These are phyloP conservation scores for Tetramorium alpestre DNA, from an alignment of 1,140 invertebrate genomes.

Conservation along the genomic window DNA sequence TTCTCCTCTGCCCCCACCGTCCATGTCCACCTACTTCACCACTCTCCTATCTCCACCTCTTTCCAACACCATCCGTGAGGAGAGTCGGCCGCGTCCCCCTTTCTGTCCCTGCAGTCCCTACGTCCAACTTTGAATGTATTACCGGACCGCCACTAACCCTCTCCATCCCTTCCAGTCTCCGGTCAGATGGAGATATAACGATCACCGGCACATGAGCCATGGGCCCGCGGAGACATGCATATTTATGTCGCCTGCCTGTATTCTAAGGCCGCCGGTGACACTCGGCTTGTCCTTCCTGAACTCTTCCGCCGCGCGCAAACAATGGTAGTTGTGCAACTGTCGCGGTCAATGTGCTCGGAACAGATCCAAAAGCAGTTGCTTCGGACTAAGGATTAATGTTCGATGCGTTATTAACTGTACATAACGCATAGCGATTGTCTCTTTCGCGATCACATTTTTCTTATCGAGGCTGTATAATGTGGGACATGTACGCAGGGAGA, in stretches of 20 bases:
- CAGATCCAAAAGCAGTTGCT: slow-evolving; percentile 20
- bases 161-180: slow-evolving; percentile 75
- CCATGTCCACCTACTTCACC: slow-evolving; percentile 67
- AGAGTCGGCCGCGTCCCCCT: slow-evolving; percentile 75
- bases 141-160: slow-evolving; percentile 78
- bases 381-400: neutral
- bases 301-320: slow-evolving; percentile 47
- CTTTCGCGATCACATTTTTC: neutral
- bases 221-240: slow-evolving; percentile 82
- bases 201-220: slow-evolving; percentile 82
- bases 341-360: slow-evolving; percentile 44
- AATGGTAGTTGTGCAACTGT: slow-evolving; percentile 41
- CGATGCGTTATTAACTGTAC: slow-evolving; percentile 12
- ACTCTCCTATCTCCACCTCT: slow-evolving; percentile 60
- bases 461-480: neutral
- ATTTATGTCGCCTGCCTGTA: slow-evolving; percentile 79
- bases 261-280: slow-evolving; percentile 69
- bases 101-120: slow-evolving; percentile 79
- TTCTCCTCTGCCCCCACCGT: slow-evolving; percentile 61
- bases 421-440: neutral
- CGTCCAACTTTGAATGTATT: slow-evolving; percentile 85
- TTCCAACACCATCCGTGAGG: slow-evolving; percentile 64
- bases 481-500: neutral
- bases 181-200: slow-evolving; percentile 82
- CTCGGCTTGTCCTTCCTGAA: slow-evolving; percentile 63